Percentiles rank a stretch among this genome's conserved stretches.
phyloP scores from a whole-genome alignment of 2,797 vertebrate species.

The Gephyroberyx darwinii region DNA sequence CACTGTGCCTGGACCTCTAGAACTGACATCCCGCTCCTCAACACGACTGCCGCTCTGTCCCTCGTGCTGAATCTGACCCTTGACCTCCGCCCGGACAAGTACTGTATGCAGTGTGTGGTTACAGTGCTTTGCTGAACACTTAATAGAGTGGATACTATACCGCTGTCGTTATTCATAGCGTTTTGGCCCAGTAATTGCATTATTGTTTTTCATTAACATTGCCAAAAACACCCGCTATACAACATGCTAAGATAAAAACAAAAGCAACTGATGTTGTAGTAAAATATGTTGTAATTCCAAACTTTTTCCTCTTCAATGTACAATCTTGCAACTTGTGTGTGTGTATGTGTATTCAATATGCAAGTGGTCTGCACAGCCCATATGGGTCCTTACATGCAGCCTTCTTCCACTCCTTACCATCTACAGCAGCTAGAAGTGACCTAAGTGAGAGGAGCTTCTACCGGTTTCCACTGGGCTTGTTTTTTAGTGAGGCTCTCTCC shows the following conservation, averaged over 20 bases:
- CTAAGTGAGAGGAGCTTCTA: slow-evolving; percentile 41
- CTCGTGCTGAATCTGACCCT: slow-evolving; percentile 27
- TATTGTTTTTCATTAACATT: slow-evolving; percentile 77
- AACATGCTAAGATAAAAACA: slow-evolving; percentile 81
- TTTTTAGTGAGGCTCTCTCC: slow-evolving; percentile 70
- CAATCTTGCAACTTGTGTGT: slow-evolving; percentile 59
- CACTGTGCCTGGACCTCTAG: slow-evolving; percentile 35
- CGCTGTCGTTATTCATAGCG: slow-evolving; percentile 6
- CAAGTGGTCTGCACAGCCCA: slow-evolving; percentile 65
- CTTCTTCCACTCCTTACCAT: slow-evolving; percentile 39
- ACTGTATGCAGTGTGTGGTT: slow-evolving; percentile 31
- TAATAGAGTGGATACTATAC: slow-evolving; percentile 1
- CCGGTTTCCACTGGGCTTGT: slow-evolving; percentile 53
- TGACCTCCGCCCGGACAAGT: slow-evolving; percentile 31
- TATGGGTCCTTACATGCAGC: slow-evolving; percentile 68
- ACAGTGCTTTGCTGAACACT: slow-evolving; percentile 9
- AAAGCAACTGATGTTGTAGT: slow-evolving; percentile 78
- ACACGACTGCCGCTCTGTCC: slow-evolving; percentile 36
- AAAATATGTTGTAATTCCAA: slow-evolving; percentile 82
- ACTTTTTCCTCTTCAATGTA: slow-evolving; percentile 71
- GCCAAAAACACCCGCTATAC: slow-evolving; percentile 82
- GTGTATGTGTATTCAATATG: slow-evolving; percentile 32
- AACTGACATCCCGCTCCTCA: slow-evolving; percentile 58
- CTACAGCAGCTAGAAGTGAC: slow-evolving; percentile 55
- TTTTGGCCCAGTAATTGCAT: slow-evolving; percentile 52